Conservation (phyloP, 2,113 vertebrate genomes). For the Rhombomys opimus region DNA sequence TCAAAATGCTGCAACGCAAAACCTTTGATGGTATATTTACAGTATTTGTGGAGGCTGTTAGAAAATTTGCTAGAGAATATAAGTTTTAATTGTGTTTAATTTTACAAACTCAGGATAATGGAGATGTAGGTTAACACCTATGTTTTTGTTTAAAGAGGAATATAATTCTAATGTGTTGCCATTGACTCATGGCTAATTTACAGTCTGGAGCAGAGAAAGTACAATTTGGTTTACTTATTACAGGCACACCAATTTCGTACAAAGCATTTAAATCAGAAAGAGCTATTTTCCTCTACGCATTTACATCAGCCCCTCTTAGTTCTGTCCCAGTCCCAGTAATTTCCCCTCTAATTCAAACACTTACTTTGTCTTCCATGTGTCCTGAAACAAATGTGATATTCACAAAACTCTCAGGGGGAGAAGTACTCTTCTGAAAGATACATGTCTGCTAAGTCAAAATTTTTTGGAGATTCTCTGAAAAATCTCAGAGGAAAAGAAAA, state of each 20-base stretch:
- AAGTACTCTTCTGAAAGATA: constrained; percentile 45
- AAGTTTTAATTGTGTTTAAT: constrained; percentile 51
- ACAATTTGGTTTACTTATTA: constrained; percentile 34
- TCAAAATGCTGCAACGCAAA: constrained; percentile 60
- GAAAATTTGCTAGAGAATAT: constrained; percentile 55
- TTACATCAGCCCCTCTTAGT: constrained; percentile 28
- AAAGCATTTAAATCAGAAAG: constrained; percentile 25
- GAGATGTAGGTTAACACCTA: constrained; percentile 61
- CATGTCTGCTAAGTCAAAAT: constrained; percentile 39
- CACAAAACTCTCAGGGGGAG: constrained; percentile 41
- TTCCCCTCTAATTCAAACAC: constrained; percentile 54
- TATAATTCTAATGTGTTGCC: constrained; percentile 14
- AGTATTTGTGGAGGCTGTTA: constrained; percentile 44
- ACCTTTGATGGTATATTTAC: constrained; percentile 23
- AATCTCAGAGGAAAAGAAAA: not conserved
- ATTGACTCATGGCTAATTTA: constrained; percentile 65
- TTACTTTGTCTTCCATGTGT: constrained; percentile 15
- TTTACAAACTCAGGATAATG: constrained; percentile 60
- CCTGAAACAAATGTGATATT: constrained; percentile 69
- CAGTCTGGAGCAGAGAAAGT: not conserved
- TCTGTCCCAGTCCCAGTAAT: constrained; percentile 51
- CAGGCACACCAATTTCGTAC: not conserved
- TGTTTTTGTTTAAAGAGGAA: constrained; percentile 47
- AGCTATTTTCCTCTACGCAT: constrained; percentile 28
- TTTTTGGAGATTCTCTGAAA: constrained; percentile 39